Evolutionary conservation across 2,797 vertebrate species (phyloP), one percentile per base, ranked within the genome.

Genomic region (Semotilus atromaculatus): DNA sequence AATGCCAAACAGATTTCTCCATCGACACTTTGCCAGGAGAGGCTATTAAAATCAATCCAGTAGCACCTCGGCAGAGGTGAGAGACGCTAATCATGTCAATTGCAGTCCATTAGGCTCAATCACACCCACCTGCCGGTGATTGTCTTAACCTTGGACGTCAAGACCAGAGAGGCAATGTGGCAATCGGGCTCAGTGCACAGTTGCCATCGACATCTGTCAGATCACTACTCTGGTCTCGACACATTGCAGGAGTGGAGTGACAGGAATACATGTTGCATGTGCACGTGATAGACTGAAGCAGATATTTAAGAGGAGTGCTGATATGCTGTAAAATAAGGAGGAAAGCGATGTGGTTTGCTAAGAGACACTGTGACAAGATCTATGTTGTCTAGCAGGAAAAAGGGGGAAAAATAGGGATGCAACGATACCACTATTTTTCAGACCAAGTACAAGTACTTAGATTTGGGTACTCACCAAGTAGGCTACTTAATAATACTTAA

Each of bases 31-130:
- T 89, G 85, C 79, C 71, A 87, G 70, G 74, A 80, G 75, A 81
- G 73, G 88, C 81, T 82, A 88, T 90, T 88, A 88, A 87, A 90
- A 90, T 90, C 89, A 87, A 90, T 88, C 88, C 80, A 86, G 48
- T 31, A 60, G 79, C 78, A 85, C 84, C 89, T 89, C 84, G 11
- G 77, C 82, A 71, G 71, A 87, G 74, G 79, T 76, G 48, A 86
- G 85, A 71, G 85, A 80, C 58, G 76, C 90, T 89, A 86, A 91
- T 91, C 89, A 88, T 88, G 88, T 90, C 85, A 85, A 90, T 83
- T 90, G 75, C 72, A 86, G 87, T 88, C 83, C 83, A 90, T 88
- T 89, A 89, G 88, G 81, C 88, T 88, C 83, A 83, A 89, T 88
- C 89, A 87, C 84, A 84, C 81, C 78, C 88, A 88, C 84, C 89